Conservation (phyloP, 1,140 invertebrate genomes). For the Zaprionus davidi region DNA sequence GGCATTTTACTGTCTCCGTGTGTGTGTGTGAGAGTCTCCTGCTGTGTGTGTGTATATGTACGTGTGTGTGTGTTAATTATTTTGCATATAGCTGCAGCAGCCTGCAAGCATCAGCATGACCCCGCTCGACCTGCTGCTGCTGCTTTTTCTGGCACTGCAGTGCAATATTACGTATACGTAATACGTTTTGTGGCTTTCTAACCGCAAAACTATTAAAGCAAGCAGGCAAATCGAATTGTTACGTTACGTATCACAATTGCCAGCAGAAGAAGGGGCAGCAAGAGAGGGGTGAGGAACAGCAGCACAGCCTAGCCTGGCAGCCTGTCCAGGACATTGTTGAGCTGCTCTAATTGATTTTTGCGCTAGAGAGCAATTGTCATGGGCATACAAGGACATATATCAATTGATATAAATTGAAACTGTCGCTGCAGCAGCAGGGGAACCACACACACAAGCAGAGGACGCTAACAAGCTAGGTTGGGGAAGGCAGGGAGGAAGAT, state of each 20-base stretch:
- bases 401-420: constrained; percentile 45
- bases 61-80: constrained; percentile 67
- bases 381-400: constrained; percentile 41
- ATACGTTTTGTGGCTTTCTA: constrained; percentile 76
- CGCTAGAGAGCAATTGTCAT: constrained; percentile 80
- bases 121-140: background rate
- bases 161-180: constrained; percentile 76
- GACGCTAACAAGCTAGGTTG: background rate
- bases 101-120: background rate
- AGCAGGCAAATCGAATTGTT: constrained; percentile 75
- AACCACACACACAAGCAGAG: background rate
- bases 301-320: constrained; percentile 7
- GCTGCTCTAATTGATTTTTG: constrained; percentile 64
- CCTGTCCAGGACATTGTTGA: constrained; percentile 40
- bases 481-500: too few species aligned
- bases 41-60: constrained; percentile 9
- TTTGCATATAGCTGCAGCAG: constrained; percentile 66
- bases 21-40: too few species aligned
- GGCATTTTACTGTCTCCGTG: constrained; percentile 16
- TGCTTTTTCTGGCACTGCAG: constrained; percentile 56
- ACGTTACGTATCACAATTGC: constrained; percentile 66
- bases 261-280: constrained; percentile 8
- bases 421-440: constrained; percentile 5
- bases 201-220: constrained; percentile 79
- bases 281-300: background rate